Base-by-base conservation (phyloP, 2,113 vertebrate genomes). In the Boleophthalmus pectinirostris region DNA sequence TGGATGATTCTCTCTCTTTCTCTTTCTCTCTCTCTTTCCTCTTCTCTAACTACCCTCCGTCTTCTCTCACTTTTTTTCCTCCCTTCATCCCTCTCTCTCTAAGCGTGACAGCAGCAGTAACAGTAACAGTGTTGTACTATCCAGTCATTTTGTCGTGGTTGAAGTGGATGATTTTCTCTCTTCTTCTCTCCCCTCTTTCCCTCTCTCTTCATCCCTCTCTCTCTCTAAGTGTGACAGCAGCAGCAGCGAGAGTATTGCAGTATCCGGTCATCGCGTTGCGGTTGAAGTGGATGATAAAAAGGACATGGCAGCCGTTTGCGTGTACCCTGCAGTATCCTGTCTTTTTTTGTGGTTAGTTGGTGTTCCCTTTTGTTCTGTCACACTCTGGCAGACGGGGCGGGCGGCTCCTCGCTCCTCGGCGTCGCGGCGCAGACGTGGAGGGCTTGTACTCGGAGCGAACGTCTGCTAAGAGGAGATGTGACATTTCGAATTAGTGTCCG, bases 401-500 rank as follows among this genome's bases (percentile, higher is more conserved):
- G 80, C 79, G 75, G 86, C 83, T 81, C 63, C 80, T 47, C 63
- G 86, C 83, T 81, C 63, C 80, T 47, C 63, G 64, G 78, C 83
- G 82, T 66, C 81, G 51, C 56, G 64, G 77, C 80, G 73, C 70
- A 49, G 68, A 68, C 63, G 81, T 68, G 76, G 81, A 84, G 79
- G 23, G 79, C 77, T 77, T 68, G 73, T 49, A 76, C 83, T 86
- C 68, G 72, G 85, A 78, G 83, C 83, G 64, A 76, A 79, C 69
- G 82, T 90, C 90, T 85, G 79, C 82, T 87, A 73, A 72, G 67
- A 88, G 87, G 78, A 88, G 88, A 87, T 89, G 74, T 90, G 90
- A 91, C 91, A 90, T 87, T 84, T 84, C 81, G 88, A 92, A 91
- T 15, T 25, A 25, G 51, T 58, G 56, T 58, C 25, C 3, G 14